Evolutionary conservation across 2,113 vertebrate genomes (phyloP), one percentile per base, ranked within the genome.

Genomic region (Nannospalax galili): DNA sequence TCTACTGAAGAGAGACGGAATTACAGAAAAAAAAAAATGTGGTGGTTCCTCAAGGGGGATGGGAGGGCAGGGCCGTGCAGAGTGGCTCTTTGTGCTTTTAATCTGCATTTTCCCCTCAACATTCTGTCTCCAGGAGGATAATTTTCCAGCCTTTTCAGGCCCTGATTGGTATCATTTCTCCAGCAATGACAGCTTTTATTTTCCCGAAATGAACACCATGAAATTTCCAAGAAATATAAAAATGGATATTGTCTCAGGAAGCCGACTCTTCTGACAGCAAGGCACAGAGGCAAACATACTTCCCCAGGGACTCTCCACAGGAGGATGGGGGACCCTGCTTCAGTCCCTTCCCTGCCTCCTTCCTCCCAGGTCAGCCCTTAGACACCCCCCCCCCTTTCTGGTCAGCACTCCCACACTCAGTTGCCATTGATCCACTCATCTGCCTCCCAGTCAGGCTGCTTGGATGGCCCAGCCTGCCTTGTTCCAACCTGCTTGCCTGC

Each of bases 101-200:
- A 98, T 98, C 98, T 98, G 98, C 98, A 98, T 98, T 98, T 98
- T 92, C 37, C 94, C 98, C 97, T 98, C 96, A 95, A 98, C 91
- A 95, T 98, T 98, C 97, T 91, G 88, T 98, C 98, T 98, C 98
- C 98, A 96, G 98, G 98, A 98, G 98, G 98, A 98, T 98, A 98
- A 98, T 98, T 98, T 98, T 96, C 96, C 98, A 98, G 98, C 98
- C 98, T 98, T 98, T 98, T 98, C 98, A 98, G 98, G 97, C 98
- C 98, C 98, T 98, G 98, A 98, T 98, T 98, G 98, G 98, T 98
- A 98, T 98, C 98, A 98, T 98, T 98, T 98, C 98, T 98, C 98
- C 3, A 42, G 98, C 98, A 98, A 98, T 98, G 98, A 98, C 98
- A 98, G 98, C 98, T 98, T 98, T 98, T 98, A 98, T 98, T 98